Evolutionary conservation across 2,888 invertebrate genomes (phyloP).

Genomic region (Neria commutata): DNA sequence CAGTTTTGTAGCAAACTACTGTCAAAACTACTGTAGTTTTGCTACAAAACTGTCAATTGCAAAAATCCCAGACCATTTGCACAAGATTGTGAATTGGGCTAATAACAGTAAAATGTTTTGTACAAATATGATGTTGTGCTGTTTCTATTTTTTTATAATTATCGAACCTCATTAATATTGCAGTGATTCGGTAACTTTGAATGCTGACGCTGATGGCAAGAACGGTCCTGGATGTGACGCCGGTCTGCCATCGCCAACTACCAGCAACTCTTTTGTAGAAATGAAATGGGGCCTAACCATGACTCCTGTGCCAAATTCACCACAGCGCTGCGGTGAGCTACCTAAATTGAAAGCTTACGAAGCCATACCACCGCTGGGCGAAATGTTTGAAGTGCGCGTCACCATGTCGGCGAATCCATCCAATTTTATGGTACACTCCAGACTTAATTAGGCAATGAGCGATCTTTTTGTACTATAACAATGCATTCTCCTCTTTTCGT

Average conservation of each 20-base stretch:
- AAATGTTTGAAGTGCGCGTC: constrained; percentile 74
- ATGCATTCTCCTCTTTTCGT: constrained; percentile 7
- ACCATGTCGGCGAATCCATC: constrained; percentile 77
- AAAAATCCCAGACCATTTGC: no score
- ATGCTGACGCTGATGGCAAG: background rate
- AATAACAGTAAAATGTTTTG: no score
- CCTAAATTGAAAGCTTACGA: constrained; percentile 39
- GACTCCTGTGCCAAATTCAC: constrained; percentile 44
- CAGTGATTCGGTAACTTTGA: background rate
- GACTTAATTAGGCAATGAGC: background rate
- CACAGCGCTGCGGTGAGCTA: constrained; percentile 36
- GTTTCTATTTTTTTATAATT: no score
- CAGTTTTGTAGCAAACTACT: no score
- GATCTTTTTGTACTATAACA: background rate
- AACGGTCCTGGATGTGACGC: background rate
- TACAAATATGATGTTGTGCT: no score
- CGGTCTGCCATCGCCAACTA: constrained; percentile 36
- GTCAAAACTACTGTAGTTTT: no score
- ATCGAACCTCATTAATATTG: no score
- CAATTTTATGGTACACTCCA: constrained; percentile 53
- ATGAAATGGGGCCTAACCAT: constrained; percentile 42
- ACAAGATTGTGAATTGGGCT: no score
- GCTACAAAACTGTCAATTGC: no score
- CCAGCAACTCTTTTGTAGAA: constrained; percentile 36
- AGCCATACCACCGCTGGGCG: constrained; percentile 58